Conservation (phyloP, 2,888 invertebrate genomes). For the Drosophila differens region DNA sequence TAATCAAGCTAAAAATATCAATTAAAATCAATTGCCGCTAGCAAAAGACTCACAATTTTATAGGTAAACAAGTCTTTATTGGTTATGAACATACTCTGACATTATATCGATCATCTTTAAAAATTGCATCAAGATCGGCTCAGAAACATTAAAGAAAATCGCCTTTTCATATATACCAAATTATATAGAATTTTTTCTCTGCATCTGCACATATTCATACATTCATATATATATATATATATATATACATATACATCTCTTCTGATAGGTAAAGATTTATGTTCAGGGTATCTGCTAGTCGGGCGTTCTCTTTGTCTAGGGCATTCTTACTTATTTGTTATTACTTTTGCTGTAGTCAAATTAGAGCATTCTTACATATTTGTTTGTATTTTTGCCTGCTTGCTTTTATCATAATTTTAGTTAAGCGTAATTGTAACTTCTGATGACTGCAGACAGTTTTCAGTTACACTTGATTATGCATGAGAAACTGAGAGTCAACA, state of each 20-base stretch:
- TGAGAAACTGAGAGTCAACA: slow-evolving; percentile 44
- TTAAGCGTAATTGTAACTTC: slow-evolving; percentile 1
- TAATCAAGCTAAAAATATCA: neutral
- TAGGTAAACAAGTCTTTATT: neutral
- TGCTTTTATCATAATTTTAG: neutral
- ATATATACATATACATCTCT: neutral
- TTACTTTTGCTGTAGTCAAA: neutral
- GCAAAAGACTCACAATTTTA: neutral
- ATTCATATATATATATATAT: neutral
- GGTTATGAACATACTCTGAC: neutral
- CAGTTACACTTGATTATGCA: neutral
- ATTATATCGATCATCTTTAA: neutral
- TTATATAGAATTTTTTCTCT: neutral
- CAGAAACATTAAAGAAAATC: neutral
- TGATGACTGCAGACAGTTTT: slow-evolving; percentile 7
- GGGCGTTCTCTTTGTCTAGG: neutral
- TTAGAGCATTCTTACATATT: neutral
- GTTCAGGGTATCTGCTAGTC: neutral
- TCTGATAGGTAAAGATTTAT: neutral
- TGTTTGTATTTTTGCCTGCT: neutral
- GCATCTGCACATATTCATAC: neutral
- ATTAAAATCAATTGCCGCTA: neutral
- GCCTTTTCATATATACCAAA: neutral
- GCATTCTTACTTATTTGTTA: neutral
- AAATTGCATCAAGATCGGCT: neutral